phyloP scores from a whole-genome alignment of 2,888 invertebrate genomes.

The Lasioglossum leucozonium region DNA sequence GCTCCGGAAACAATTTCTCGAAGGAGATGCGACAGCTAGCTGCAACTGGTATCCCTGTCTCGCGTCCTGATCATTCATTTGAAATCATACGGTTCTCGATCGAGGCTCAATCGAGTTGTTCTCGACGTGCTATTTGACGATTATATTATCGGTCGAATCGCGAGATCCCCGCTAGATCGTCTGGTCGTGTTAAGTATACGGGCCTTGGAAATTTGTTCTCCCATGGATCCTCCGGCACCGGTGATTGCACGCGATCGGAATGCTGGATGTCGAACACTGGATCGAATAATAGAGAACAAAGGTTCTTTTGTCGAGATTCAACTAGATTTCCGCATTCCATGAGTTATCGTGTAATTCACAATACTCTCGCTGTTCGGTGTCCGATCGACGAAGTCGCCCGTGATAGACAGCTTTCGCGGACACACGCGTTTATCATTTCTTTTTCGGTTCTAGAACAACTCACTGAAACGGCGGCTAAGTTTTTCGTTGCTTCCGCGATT shows the following conservation, averaged over 20 bases:
- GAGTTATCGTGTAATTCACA: not conserved
- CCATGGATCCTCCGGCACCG: not conserved
- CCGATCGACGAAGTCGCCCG: not conserved
- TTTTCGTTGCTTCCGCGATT: not conserved
- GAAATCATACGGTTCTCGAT: not conserved
- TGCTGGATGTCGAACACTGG: not conserved
- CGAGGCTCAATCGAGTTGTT: not conserved
- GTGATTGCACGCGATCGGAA: not conserved
- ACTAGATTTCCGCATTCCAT: conserved; percentile 9
- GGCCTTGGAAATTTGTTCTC: not conserved
- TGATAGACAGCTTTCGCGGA: not conserved
- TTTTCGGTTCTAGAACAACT: not conserved
- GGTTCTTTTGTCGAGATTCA: conserved; percentile 1
- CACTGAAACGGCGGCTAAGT: not conserved
- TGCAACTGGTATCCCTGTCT: not conserved
- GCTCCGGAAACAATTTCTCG: too few species aligned
- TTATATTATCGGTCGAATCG: not conserved
- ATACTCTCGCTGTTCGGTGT: not conserved
- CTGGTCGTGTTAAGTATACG: not conserved
- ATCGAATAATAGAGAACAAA: conserved; percentile 1
- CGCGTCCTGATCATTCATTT: not conserved
- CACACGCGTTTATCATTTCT: not conserved
- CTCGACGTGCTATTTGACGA: not conserved
- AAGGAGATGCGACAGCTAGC: not conserved
- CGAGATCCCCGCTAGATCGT: not conserved